These are phyloP conservation scores for Bryconaethiops microstoma DNA, from an alignment of 2,797 vertebrate species.

Conservation along the genomic window DNA sequence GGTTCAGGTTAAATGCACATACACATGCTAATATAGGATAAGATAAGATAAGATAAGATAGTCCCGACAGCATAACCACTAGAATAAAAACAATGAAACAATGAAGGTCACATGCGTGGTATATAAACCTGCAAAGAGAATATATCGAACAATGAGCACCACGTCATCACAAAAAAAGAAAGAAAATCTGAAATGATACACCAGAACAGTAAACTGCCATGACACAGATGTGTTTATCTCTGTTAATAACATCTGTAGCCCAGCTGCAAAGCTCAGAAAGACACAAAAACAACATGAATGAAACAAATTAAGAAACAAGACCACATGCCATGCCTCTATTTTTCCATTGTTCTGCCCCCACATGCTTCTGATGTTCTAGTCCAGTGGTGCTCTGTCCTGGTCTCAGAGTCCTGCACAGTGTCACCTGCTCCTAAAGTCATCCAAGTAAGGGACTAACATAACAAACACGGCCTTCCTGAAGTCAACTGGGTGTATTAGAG, in stretches of 20 bases:
- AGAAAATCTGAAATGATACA: neutral
- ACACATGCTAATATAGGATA: neutral
- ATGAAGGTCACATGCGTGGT: neutral
- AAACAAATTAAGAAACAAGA: neutral
- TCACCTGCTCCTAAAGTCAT: no score
- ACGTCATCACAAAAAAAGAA: neutral
- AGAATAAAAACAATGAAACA: neutral
- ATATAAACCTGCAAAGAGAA: constrained; percentile 7
- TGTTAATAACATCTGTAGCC: neutral
- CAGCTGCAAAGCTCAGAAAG: neutral
- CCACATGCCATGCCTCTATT: constrained; percentile 27
- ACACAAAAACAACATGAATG: neutral
- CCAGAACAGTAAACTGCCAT: neutral
- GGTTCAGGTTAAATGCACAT: neutral
- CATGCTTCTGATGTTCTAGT: constrained; percentile 36
- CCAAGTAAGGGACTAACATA: no score
- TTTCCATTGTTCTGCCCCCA: neutral
- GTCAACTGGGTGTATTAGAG: neutral
- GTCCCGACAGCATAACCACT: no score
- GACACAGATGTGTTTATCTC: neutral
- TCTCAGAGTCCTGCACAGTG: no score
- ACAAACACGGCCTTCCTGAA: neutral
- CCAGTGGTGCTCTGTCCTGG: neutral
- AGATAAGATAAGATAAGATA: no score
- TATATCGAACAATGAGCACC: neutral